A percentile compares a stretch with the other conserved stretches of the same genome.
Evolutionary conservation across 2,888 invertebrate genomes (phyloP).

Genomic region (Bellardia bayeri): DNA sequence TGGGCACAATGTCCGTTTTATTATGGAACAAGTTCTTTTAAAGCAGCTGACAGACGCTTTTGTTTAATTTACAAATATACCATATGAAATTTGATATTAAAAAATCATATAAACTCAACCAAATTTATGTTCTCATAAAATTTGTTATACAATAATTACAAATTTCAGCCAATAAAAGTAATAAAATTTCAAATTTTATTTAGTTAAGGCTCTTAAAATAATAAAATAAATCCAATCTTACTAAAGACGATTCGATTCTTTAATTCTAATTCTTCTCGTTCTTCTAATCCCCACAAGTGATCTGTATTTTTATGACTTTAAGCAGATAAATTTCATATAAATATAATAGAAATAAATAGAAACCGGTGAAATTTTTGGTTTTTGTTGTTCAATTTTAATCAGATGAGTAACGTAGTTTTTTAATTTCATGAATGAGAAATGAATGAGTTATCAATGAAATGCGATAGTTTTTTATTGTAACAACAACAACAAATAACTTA

Average conservation of each 20-base stretch:
- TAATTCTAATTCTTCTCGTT: not conserved
- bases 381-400: slow-evolving; percentile 5
- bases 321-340: slow-evolving; percentile 24
- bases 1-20: not conserved
- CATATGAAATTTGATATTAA: slow-evolving; percentile 11
- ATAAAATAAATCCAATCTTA: slow-evolving; percentile 1
- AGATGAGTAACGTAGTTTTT: not conserved
- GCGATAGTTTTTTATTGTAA: slow-evolving; percentile 22
- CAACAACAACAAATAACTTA: not conserved
- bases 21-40: not conserved
- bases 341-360: not conserved
- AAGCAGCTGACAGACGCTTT: not conserved
- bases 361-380: slow-evolving; percentile 23
- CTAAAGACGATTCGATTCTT: slow-evolving; percentile 19
- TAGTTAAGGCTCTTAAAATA: slow-evolving; percentile 57
- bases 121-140: slow-evolving; percentile 1
- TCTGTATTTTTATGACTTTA: slow-evolving; percentile 47
- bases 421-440: slow-evolving; percentile 44
- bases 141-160: slow-evolving; percentile 6
- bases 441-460: slow-evolving; percentile 30
- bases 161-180: slow-evolving; percentile 32
- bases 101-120: not conserved
- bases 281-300: slow-evolving; percentile 6
- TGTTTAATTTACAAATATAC: not conserved
- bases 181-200: slow-evolving; percentile 46